Evolutionary conservation across 2,888 invertebrate species (phyloP), one percentile per base, ranked within the genome.

Genomic region (Anarsia innoxiella): DNA sequence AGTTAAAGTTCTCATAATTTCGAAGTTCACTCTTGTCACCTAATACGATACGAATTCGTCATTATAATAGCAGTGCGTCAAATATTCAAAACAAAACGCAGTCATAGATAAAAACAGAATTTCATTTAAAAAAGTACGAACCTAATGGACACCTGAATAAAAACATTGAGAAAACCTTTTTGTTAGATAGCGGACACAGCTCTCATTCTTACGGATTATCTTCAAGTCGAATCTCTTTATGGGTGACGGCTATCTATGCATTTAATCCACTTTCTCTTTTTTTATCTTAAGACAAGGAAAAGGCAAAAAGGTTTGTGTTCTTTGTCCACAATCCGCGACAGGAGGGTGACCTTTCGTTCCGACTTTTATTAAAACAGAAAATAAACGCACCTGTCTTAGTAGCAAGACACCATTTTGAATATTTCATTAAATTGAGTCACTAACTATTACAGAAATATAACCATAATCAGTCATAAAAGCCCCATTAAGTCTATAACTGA

Each of bases 231-330:
- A 74, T 74, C 72, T 72, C 62, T 72, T 71, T 72, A 72, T 66
- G 65, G 67, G 52, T 58, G 64, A 62, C 63, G 56, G 68, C 64
- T 78, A 79, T 79, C 79, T 73, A 61, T 68, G 70, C 74, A 72
- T 77, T 78, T 77, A 79, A 78, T 79, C 79, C 77, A 74, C 72
- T 77, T 69, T 75, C 66, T n/a, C n/a, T 62, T 71, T 73, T 78
- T 19, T 77, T 74, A 73, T 70, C 70, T 71, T 59, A 63, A 68
- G 67, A 65, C 65, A 71, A 63, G 63, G 60, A 61, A 66, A 66
- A 68, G 60, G 63, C 59, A 57, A 56, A 65, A 64, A 62, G 58
- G 66, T 65, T 62, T 57, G 51, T 51, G 63, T 66, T 69, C 69
- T 72, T 75, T 74, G 72, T 74, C 62, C 66, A 51, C 59, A 63